Base-by-base conservation (phyloP, 2,113 vertebrate species). In the Nannobrachium achirus region DNA sequence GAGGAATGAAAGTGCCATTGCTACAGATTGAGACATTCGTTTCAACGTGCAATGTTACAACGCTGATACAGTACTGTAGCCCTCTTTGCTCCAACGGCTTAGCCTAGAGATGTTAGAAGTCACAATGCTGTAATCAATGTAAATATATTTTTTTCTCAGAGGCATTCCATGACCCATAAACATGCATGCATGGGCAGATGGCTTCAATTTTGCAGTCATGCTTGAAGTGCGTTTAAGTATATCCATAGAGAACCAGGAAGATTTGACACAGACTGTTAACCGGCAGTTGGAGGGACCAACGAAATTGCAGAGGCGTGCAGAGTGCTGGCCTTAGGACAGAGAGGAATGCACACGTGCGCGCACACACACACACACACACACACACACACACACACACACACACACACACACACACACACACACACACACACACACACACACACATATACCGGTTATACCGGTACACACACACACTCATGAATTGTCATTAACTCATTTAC, bases 151-250 rank as follows among this genome's bases (percentile, higher is more conserved):
- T 33, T 33, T 33, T 33, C 25, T 33, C 25, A 33, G 25, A 58
- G 38, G 16, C 33, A 48, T 49, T 19, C 19, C 44, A 33, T 7
- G 14, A 62, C 9, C 56, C 13, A 49, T 48, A 48, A 33, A 19
- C 38, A 38, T 25, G n/a, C 40, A 63, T n/a, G n/a, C n/a, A n/a
- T n/a, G n/a, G n/a, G 19, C 39, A 49, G 52, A 57, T 46, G 58
- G 4, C 10, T 52, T 4, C 10, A 40, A 10, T 41, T 69, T 63
- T 16, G 38, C 1, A 16, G 16, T 25, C 52, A 51, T 52, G 51
- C 20, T 39, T 49, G 14, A 62, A 25, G 52, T 15, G 20, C 46
- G 67, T 69, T 69, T 75, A 1, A 33, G 63, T 61, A 79, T 77
- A 41, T 44, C 41, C 5, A 55, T 0, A 53, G 10, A 44, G 45